Conservation (phyloP, 2,113 vertebrate species). For the Daphoenositta chrysoptera region DNA sequence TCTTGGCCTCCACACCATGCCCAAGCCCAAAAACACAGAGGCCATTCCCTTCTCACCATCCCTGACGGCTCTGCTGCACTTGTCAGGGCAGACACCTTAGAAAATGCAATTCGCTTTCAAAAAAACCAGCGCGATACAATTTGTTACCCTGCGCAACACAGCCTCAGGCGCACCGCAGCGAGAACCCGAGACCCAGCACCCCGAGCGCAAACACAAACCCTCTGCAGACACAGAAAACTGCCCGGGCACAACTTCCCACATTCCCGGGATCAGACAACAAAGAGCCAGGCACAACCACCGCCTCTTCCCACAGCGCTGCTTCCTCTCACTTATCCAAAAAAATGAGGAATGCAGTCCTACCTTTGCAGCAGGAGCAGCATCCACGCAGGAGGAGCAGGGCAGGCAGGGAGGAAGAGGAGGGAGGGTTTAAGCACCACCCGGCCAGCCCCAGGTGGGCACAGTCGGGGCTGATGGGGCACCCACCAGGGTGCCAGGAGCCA, state of each 20-base stretch:
- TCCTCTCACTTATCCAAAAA: rapidly evolving
- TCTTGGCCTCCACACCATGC: rapidly evolving
- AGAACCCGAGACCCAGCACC: neutral
- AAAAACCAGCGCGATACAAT: rapidly evolving
- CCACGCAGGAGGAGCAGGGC: rapidly evolving
- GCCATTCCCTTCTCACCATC: neutral
- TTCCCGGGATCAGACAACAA: neutral
- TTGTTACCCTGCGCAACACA: neutral
- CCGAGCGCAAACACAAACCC: rapidly evolving
- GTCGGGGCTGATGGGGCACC: neutral
- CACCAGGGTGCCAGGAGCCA: rapidly evolving
- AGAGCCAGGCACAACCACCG: neutral
- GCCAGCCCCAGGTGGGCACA: neutral
- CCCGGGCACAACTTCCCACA: neutral
- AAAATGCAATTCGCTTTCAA: rapidly evolving
- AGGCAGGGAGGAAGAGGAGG: rapidly evolving
- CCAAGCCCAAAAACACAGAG: rapidly evolving
- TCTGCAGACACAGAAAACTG: neutral
- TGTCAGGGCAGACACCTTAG: neutral
- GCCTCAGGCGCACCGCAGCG: rapidly evolving
- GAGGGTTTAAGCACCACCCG: rapidly evolving
- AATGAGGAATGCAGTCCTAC: neutral
- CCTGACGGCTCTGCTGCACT: neutral
- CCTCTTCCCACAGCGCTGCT: rapidly evolving
- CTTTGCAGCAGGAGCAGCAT: neutral